Percentiles rank a stretch among this genome's conserved stretches.
These are phyloP conservation scores for Bombus huntii DNA, from an alignment of 1,140 invertebrate genomes.

Conservation along the genomic window DNA sequence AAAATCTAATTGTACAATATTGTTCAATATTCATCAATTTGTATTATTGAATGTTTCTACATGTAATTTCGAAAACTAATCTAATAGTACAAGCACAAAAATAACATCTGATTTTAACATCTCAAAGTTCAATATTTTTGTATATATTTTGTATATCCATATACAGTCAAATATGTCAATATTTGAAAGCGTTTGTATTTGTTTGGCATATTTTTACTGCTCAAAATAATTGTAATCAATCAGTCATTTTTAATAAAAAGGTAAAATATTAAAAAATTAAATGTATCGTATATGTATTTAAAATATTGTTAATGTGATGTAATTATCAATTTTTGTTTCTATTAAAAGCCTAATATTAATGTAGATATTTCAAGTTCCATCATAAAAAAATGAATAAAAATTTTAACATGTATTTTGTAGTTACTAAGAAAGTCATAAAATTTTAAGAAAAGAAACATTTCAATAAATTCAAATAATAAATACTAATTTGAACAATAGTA, in stretches of 20 bases:
- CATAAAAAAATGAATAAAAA: neutral
- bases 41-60: constrained; percentile 17
- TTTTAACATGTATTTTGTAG: neutral
- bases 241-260: constrained; percentile 18
- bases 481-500: neutral
- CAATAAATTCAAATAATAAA: neutral
- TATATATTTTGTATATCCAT: constrained; percentile 18
- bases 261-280: neutral
- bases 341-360: neutral
- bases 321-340: neutral
- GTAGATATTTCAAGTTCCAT: neutral
- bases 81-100: constrained; percentile 10
- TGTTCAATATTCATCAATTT: constrained; percentile 36
- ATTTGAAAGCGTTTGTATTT: constrained; percentile 15
- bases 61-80: neutral
- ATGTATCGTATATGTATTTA: constrained; percentile 7
- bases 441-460: neutral
- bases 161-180: neutral
- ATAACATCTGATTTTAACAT: constrained; percentile 5
- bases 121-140: constrained; percentile 20
- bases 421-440: neutral
- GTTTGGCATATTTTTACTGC: constrained; percentile 22
- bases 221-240: constrained; percentile 15
- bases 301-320: neutral
- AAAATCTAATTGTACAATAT: constrained; percentile 28